phyloP scores from a whole-genome alignment of 2,797 vertebrate species.

The Galagoides demidoff region DNA sequence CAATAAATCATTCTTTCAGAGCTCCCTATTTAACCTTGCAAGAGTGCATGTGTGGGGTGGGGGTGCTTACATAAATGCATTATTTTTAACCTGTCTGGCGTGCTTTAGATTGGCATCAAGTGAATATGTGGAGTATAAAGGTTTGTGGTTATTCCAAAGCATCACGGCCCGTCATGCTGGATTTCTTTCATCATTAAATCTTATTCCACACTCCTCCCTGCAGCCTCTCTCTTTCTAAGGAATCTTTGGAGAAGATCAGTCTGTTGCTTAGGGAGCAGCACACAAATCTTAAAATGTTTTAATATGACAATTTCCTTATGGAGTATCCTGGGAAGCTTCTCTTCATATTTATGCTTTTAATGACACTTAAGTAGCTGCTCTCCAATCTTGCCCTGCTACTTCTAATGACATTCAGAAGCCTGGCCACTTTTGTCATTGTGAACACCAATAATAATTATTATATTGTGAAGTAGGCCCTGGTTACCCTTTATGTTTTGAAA shows the following conservation, averaged over 20 bases:
- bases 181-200: constrained; percentile 1
- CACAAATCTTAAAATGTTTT: not conserved
- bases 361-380: not conserved
- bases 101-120: constrained; percentile 65
- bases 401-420: not conserved
- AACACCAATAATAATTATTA: not conserved
- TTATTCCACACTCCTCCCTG: not conserved
- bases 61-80: constrained; percentile 77
- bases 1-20: constrained; percentile 81
- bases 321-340: not conserved
- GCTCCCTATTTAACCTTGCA: constrained; percentile 76
- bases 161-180: not conserved
- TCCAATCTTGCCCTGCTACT: not conserved
- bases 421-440: not conserved
- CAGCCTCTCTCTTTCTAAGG: not conserved
- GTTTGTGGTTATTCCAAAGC: constrained; percentile 61
- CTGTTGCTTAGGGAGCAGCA: not conserved
- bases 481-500: constrained; percentile 41
- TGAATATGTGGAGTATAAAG: constrained; percentile 61
- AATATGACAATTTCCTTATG: not conserved
- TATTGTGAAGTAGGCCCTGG: not conserved
- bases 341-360: not conserved
- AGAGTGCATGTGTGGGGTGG: not conserved
- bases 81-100: constrained; percentile 79
- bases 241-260: not conserved